Evolutionary conservation across 2,888 invertebrate genomes (phyloP).

Genomic region (Ophion costatus): DNA sequence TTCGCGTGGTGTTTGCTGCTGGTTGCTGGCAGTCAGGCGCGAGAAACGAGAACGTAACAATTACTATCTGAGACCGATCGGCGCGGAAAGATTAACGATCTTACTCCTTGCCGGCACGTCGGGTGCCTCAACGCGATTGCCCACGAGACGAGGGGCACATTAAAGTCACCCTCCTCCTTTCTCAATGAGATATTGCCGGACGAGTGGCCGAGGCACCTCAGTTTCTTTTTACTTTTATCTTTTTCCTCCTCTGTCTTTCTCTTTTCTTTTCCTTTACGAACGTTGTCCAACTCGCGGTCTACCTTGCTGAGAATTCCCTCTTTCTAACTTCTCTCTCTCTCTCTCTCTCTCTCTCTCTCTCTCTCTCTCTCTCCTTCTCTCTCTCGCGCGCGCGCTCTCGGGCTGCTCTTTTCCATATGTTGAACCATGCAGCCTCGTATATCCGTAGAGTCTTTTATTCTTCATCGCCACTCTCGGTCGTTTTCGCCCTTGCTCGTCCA

Average conservation of each 20-base stretch:
- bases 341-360: background rate
- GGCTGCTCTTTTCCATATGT: conserved; percentile 21
- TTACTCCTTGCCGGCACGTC: conserved; percentile 81
- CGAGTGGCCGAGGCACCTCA: conserved; percentile 70
- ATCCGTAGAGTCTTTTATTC: conserved; percentile 46
- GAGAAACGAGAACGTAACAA: conserved; percentile 83
- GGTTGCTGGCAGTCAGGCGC: conserved; percentile 77
- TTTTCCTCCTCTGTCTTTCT: conserved; percentile 40
- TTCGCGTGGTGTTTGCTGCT: conserved; percentile 59
- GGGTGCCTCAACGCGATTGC: conserved; percentile 80
- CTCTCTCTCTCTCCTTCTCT: too few relatives aligned
- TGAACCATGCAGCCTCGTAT: conserved; percentile 12
- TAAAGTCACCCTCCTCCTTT: conserved; percentile 83
- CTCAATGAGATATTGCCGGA: conserved; percentile 83
- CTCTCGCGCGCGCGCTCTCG: background rate
- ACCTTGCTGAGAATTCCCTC: conserved; percentile 35
- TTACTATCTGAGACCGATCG: conserved; percentile 83
- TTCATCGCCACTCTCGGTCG: conserved; percentile 41
- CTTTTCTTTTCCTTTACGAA: conserved; percentile 50
- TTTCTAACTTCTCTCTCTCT: conserved; percentile 38
- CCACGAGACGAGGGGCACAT: conserved; percentile 81
- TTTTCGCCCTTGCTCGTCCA: conserved; percentile 17
- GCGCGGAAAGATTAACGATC: conserved; percentile 83
- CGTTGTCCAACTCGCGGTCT: conserved; percentile 43
- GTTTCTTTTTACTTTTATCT: conserved; percentile 46